phyloP scores from a whole-genome alignment of 2,113 vertebrate species.

The Paramormyrops kingsleyae region DNA sequence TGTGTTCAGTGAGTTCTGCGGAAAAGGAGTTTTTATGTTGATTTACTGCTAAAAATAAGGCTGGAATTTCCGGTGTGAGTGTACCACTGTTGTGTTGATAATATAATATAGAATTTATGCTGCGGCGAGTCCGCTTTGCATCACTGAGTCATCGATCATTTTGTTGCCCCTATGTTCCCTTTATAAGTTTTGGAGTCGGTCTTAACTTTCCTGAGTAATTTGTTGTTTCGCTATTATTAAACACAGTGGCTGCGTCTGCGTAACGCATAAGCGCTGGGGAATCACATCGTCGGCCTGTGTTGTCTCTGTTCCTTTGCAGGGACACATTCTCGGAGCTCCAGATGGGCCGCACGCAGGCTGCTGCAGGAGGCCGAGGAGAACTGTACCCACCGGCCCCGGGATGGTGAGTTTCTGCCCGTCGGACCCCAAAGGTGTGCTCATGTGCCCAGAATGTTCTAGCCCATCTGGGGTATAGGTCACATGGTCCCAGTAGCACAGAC shows the following conservation, averaged over 20 bases:
- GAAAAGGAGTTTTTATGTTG: background rate
- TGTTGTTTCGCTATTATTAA: background rate
- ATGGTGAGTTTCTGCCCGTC: background rate
- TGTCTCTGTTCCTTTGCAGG: background rate
- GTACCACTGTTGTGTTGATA: background rate
- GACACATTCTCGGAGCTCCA: conserved; percentile 12
- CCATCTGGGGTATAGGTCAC: background rate
- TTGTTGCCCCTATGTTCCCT: background rate
- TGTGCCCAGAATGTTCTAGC: background rate
- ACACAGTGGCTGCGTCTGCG: background rate
- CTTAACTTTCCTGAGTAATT: background rate
- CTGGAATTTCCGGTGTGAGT: background rate
- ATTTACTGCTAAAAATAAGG: conserved; percentile 1
- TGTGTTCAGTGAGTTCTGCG: background rate
- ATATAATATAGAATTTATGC: background rate
- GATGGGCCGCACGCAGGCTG: conserved; percentile 45
- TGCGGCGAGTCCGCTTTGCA: background rate
- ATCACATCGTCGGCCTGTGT: background rate
- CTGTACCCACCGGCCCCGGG: conserved; percentile 35
- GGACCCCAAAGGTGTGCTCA: conserved; percentile 40
- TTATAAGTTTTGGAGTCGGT: background rate
- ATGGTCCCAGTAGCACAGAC: background rate
- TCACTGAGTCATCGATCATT: background rate
- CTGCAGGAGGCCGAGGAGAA: conserved; percentile 39
- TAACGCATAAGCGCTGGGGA: background rate